Evolutionary conservation across 1,140 invertebrate species (phyloP).

Genomic region (Hylaeus anthracinus): DNA sequence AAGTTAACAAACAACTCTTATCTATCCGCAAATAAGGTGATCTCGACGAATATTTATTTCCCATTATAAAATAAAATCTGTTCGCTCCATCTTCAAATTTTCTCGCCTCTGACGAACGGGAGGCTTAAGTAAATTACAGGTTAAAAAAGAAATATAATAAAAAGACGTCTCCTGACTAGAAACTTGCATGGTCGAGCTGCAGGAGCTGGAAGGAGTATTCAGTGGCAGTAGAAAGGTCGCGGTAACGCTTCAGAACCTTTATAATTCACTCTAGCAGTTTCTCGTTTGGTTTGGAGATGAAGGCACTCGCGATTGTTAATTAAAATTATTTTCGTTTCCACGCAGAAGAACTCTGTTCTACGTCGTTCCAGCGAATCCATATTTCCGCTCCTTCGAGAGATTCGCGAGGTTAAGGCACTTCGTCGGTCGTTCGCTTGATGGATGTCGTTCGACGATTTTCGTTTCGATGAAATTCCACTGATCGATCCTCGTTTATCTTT

Average conservation of each 20-base stretch:
- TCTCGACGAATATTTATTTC: slow-evolving; percentile 28
- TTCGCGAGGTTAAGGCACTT: slow-evolving; percentile 41
- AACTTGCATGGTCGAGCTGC: slow-evolving; percentile 77
- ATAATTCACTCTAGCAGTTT: slow-evolving; percentile 20
- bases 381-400: slow-evolving; percentile 16
- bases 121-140: slow-evolving; percentile 62
- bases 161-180: slow-evolving; percentile 79
- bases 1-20: background rate
- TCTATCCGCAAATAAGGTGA: slow-evolving; percentile 41
- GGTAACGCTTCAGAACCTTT: slow-evolving; percentile 34
- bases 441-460: slow-evolving; percentile 22
- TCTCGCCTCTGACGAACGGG: slow-evolving; percentile 38
- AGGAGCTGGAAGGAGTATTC: slow-evolving; percentile 77
- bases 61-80: slow-evolving; percentile 24
- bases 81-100: background rate
- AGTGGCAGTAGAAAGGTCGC: slow-evolving; percentile 69
- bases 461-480: background rate
- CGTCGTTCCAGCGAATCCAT: background rate
- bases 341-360: background rate
- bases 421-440: slow-evolving; percentile 25
- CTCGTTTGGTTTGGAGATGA: slow-evolving; percentile 25
- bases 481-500: background rate
- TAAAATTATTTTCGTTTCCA: slow-evolving; percentile 1
- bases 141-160: slow-evolving; percentile 34
- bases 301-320: slow-evolving; percentile 37